Evolutionary conservation across 2,888 invertebrate genomes (phyloP), one percentile per base, ranked within the genome.

Genomic region (Cyaniris semiargus): DNA sequence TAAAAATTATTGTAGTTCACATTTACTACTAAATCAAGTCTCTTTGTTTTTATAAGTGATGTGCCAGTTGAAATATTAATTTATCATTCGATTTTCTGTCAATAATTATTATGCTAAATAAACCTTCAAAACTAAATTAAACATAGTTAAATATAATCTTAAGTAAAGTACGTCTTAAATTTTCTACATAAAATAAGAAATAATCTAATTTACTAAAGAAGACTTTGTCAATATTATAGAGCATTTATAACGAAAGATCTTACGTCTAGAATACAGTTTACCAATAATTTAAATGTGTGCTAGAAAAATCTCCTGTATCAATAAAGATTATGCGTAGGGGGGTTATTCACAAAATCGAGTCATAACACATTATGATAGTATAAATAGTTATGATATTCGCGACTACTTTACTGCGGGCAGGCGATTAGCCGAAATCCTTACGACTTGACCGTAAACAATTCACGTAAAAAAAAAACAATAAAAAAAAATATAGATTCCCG

Each of bases 401-500:
- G 84, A 85, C 86, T 82, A 81, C 70, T 84, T 82, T 84, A 89
- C 86, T 84, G 86, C 84, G 80, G 85, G 81, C 83, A 82, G 86
- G 87, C 90, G 91, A 91, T 91, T 91, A 90, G 90, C 85, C 83
- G 82, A 86, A 88, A 89, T 85, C 86, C 87, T 87, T 88, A 89
- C 85, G 87, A 87, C 85, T 85, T 84, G 85, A 86, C 88, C 89
- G 84, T 91, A 90, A 90, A 90, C 88, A 88, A 88, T 86, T 81
- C 81, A 82, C 82, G 84, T 87, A 89, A 88, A 89, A 87, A 44
- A 84, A 85, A 83, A 83, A 83, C 83, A 83, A 83, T 78, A 80
- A 79, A 80, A 79, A 80, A 79, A 80, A 79, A 77, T 44, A 66
- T 76, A 70, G 76, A 66, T 66, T 77, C 72, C 78, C 70, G 77